Evolutionary conservation across 2,113 vertebrate species (phyloP), one percentile per base, ranked within the genome.

Genomic region (Piprites chloris): DNA sequence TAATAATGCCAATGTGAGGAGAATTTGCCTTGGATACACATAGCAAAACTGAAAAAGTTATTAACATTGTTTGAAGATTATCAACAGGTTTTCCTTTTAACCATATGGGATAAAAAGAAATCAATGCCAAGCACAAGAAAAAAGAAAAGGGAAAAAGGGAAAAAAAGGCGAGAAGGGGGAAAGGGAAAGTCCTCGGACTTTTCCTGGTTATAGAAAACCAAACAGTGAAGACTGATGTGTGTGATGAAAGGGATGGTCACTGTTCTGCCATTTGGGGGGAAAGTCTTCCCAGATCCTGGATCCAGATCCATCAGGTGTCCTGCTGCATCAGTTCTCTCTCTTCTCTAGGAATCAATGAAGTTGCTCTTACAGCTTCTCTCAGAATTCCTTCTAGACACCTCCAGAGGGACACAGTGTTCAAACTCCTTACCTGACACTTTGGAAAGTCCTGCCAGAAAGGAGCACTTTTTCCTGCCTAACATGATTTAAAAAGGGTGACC

Each of bases 401-500:
- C 17, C 12, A 92, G 58, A 62, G 49, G 11, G 37, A 44, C 46
- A 32, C 26, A 39, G 37, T 95, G 81, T 69, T 33, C 91, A 76
- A 85, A 86, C 19, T 62, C 84, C 68, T 92, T 69, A 33, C 74
- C 41, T 93, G 91, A 41, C 67, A 52, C 49, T 61, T 92, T 18
- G 23, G 46, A 35, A 87, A 42, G 22, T 44, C 14, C 35, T 77
- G 71, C 30, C 95, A 86, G 75, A 52, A 88, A 67, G 37, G 17
- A 79, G 47, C 71, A n/a, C 18, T 92, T 93, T 56, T 74, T 87
- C 90, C 63, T 77, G 67, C 47, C 73, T 56, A 87, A 80, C 27
- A 7, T 50, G 73, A 84, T 95, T 95, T 94, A 53, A 58, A 91
- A 87, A 27, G 52, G 50, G 81, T 93, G 89, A 84, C 71, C 77